A percentile compares a stretch with the other conserved stretches of the same genome.
phyloP scores from a whole-genome alignment of 2,888 invertebrate species.

The Oscheius onirici region DNA sequence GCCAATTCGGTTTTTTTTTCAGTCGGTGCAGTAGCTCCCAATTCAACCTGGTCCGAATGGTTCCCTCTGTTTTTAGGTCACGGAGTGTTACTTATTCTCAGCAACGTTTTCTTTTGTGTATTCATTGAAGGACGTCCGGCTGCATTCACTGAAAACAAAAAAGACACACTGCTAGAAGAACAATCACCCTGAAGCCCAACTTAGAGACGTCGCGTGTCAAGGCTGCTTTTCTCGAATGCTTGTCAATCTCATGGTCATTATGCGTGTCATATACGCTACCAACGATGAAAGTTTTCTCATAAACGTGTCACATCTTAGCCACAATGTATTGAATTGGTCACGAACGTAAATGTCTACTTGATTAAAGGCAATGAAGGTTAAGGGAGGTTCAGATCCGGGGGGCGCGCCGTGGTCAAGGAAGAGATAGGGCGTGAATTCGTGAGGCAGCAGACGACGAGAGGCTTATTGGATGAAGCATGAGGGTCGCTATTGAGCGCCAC shows the following conservation, averaged over 20 bases:
- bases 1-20: constrained; percentile 1
- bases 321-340: neutral
- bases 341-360: constrained; percentile 17
- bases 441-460: constrained; percentile 34
- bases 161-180: neutral
- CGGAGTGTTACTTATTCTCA: constrained; percentile 12
- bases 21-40: constrained; percentile 23
- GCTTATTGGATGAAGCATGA: constrained; percentile 41
- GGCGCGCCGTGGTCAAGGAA: constrained; percentile 20
- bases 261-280: constrained; percentile 14
- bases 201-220: neutral
- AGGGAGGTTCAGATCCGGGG: constrained; percentile 33
- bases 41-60: constrained; percentile 26
- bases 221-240: neutral
- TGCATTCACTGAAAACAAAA: constrained; percentile 4
- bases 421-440: constrained; percentile 29
- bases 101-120: constrained; percentile 19
- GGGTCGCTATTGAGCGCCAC: constrained; percentile 36
- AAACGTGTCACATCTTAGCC: neutral
- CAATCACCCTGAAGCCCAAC: neutral
- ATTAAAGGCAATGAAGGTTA: constrained; percentile 35
- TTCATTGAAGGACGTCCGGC: constrained; percentile 23
- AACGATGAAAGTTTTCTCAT: neutral
- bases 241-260: neutral
- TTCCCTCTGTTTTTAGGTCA: constrained; percentile 23